Evolutionary conservation across 2,113 vertebrate genomes (phyloP).

Genomic region (Neoarius graeffei): DNA sequence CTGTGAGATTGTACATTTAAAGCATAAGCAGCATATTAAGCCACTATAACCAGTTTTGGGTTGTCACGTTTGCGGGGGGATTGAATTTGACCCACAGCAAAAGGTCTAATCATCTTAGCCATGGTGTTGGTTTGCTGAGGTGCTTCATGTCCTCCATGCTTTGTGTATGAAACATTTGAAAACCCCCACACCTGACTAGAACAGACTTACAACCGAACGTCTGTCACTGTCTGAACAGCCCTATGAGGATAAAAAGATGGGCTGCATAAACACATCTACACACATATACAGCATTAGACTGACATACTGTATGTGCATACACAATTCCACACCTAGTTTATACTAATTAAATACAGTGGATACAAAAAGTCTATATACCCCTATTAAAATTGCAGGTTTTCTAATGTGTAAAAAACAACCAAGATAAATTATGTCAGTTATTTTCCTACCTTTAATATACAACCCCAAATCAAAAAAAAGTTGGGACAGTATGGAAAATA

Average conservation of each 20-base stretch:
- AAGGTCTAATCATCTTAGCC: slow-evolving; percentile 54
- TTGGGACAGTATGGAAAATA: too few relatives aligned
- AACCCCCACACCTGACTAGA: slow-evolving; percentile 77
- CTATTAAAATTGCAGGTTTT: too few relatives aligned
- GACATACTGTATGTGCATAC: too few relatives aligned
- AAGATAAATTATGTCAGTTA: too few relatives aligned
- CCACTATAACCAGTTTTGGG: neutral
- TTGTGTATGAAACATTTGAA: slow-evolving; percentile 55
- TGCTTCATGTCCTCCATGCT: slow-evolving; percentile 46
- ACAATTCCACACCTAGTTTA: too few relatives aligned
- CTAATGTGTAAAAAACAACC: too few relatives aligned
- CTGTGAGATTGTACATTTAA: neutral
- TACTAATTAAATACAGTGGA: too few relatives aligned
- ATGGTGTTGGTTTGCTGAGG: slow-evolving; percentile 52
- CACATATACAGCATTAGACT: slow-evolving; percentile 31
- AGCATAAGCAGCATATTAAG: neutral
- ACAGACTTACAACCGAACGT: slow-evolving; percentile 74
- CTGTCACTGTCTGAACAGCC: slow-evolving; percentile 75
- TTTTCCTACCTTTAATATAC: too few relatives aligned
- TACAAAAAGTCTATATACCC: too few relatives aligned
- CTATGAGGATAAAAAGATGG: slow-evolving; percentile 74
- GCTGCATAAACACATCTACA: slow-evolving; percentile 67
- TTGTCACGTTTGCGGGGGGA: slow-evolving; percentile 25
- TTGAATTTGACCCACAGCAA: slow-evolving; percentile 54
- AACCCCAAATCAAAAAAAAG: too few relatives aligned